Percentiles rank a stretch among this genome's conserved stretches.
phyloP scores from a whole-genome alignment of 2,113 vertebrate genomes.

The Rhinolophus sinicus region DNA sequence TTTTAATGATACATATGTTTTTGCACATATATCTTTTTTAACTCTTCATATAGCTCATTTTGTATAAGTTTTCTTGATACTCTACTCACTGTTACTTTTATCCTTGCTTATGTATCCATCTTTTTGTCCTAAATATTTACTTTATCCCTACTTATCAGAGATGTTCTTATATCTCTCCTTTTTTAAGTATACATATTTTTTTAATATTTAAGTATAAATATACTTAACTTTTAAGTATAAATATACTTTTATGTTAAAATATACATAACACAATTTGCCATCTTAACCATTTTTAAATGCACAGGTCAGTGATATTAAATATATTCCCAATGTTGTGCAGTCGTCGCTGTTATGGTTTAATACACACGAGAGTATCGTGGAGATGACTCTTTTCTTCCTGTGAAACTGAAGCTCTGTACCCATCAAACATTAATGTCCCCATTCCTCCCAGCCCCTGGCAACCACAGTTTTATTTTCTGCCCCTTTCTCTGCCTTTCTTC shows the following conservation, averaged over 20 bases:
- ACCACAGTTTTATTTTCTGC: neutral
- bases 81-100: neutral
- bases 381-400: neutral
- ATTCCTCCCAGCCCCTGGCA: neutral
- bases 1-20: neutral
- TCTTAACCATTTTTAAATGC: neutral
- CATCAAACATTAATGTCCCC: neutral
- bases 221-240: too few species aligned
- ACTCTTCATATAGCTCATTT: too few species aligned
- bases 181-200: neutral
- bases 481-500: neutral
- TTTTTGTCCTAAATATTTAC: neutral
- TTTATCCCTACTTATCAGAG: neutral
- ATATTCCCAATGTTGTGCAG: neutral
- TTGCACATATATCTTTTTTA: neutral
- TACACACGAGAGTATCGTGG: too few species aligned
- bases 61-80: neutral
- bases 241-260: neutral
- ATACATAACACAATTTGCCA: neutral
- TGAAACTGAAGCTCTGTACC: neutral
- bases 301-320: neutral
- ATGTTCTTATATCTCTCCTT: neutral
- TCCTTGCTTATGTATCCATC: neutral
- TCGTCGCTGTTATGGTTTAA: neutral
- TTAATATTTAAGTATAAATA: neutral